These are phyloP conservation scores for Odocoileus hemionus DNA, from an alignment of 2,113 vertebrate genomes.

Conservation along the genomic window DNA sequence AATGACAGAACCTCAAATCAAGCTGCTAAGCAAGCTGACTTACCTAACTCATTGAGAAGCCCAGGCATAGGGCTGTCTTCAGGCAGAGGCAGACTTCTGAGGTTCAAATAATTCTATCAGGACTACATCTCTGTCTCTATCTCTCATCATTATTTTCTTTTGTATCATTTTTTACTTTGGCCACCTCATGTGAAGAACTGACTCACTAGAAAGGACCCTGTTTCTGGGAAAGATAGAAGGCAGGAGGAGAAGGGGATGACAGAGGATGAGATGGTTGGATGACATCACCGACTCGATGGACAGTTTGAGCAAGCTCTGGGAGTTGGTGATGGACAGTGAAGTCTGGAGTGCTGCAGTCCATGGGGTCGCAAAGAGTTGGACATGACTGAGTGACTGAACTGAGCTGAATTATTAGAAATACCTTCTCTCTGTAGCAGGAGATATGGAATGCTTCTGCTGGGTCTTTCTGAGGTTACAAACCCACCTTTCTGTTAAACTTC, in stretches of 20 bases:
- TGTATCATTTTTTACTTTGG: background rate
- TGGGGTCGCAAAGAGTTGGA: background rate
- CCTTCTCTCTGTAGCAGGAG: background rate
- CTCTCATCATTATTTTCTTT: background rate
- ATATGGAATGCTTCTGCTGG: background rate
- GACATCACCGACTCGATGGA: background rate
- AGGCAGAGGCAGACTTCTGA: background rate
- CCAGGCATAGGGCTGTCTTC: background rate
- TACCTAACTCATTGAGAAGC: background rate
- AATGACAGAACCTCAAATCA: background rate
- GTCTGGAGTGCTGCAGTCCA: background rate
- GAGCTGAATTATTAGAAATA: background rate
- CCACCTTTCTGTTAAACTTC: background rate
- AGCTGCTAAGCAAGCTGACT: background rate
- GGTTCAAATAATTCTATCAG: background rate
- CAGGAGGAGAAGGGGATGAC: background rate
- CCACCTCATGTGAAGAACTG: background rate
- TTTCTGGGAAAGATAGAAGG: background rate
- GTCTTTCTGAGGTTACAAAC: background rate
- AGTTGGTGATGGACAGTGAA: background rate
- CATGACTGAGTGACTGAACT: background rate
- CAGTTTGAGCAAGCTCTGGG: background rate
- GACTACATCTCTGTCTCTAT: background rate
- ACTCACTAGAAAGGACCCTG: background rate
- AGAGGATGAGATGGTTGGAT: background rate